A percentile compares a stretch with the other conserved stretches of the same genome.
phyloP scores from a whole-genome alignment of 2,888 invertebrate species.

The Morpho achilles region DNA sequence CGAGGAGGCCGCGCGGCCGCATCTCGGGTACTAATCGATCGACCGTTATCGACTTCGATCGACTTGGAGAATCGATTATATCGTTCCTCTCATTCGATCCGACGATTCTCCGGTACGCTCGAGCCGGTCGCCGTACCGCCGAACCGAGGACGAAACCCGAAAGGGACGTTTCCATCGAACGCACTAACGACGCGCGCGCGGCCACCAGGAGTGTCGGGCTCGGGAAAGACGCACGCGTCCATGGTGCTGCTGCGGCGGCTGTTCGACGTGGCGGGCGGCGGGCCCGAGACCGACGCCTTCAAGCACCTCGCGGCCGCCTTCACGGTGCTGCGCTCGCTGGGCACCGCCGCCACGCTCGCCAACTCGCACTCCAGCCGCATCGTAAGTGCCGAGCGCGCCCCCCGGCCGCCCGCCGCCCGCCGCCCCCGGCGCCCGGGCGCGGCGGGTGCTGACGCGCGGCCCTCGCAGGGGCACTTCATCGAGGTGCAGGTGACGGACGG shows the following conservation, averaged over 20 bases:
- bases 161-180: no score
- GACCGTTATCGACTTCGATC: no score
- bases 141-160: no score
- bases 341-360: slow-evolving; percentile 92
- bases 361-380: slow-evolving; percentile 97
- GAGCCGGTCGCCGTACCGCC: no score
- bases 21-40: no score
- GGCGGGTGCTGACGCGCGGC: neutral
- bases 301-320: slow-evolving; percentile 97
- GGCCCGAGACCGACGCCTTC: slow-evolving; percentile 96
- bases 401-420: neutral
- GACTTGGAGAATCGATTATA: no score
- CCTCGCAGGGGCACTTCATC: slow-evolving; percentile 91
- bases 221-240: slow-evolving; percentile 95
- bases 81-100: no score
- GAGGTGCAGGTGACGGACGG: slow-evolving; percentile 98
- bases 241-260: slow-evolving; percentile 93
- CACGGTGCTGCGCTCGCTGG: slow-evolving; percentile 94
- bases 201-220: slow-evolving; percentile 88
- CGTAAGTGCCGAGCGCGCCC: slow-evolving; percentile 71
- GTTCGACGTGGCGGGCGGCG: slow-evolving; percentile 96
- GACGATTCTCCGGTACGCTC: no score
- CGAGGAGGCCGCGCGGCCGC: no score
- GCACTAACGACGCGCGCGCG: no score
- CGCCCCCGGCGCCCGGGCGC: neutral